Base-by-base conservation (phyloP, 1,140 invertebrate species). In the Psix sp. region DNA sequence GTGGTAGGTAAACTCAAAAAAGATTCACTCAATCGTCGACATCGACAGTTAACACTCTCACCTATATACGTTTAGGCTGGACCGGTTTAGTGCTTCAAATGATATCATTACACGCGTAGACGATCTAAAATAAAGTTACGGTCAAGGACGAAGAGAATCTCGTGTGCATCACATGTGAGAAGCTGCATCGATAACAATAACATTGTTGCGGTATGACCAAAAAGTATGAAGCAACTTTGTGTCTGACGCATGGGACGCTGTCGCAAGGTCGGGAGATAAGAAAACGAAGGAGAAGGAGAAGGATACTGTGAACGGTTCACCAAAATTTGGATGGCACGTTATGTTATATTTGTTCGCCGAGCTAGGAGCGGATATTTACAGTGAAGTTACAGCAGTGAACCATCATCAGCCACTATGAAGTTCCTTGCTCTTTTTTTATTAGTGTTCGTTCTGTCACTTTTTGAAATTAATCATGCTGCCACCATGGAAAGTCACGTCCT, bases 21-120 rank as follows among this genome's bases (percentile, higher is more conserved):
- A 57, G 66, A 60, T 51, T 63, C 57, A 71, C 40, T 71, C 57
- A 62, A 57, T 71, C 51, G 67, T 63, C 67, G 67, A 63, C 67
- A 63, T 42, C 67, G 67, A 62, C 67, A 71, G 67, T 57, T 71
- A 63, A 71, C 67, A 71, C 67, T 71, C 67, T 71, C 67, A 71
- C 67, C 67, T n/a, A 39, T 71, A 56, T 49, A 63, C 40, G 17
- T 49, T 62, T 71, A 20, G 56, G 21, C 42, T 15, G 51, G 67
- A 71, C 67, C 67, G 67, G 67, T 71, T 71, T 56, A 3, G 10
- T 11, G 48, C 13, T 11, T 46, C 24, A 26, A 26, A 46, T 46
- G 48, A 40, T 40, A 31, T 62, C 56, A 17, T 45, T 11, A 5
- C 7, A 13, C 13, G 31, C 29, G 24, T 35, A 36, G 57, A 1